phyloP scores from a whole-genome alignment of 2,797 vertebrate genomes.

The Orestias chungarensis region DNA sequence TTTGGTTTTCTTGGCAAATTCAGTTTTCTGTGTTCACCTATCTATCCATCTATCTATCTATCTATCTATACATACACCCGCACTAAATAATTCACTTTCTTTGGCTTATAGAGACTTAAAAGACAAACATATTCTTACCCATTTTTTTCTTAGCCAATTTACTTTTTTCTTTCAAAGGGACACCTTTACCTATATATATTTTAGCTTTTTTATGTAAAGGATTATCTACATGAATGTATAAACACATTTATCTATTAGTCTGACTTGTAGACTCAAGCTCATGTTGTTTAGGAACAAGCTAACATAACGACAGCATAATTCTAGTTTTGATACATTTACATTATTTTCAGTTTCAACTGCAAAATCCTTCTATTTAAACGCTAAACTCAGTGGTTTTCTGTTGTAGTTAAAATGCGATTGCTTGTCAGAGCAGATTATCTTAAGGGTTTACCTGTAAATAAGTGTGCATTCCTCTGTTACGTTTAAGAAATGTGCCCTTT shows the following conservation, averaged over 20 bases:
- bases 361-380: not conserved
- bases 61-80: too few relatives aligned
- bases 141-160: too few relatives aligned
- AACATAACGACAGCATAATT: too few relatives aligned
- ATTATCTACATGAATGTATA: too few relatives aligned
- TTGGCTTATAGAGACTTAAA: too few relatives aligned
- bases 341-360: slow-evolving; percentile 18
- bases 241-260: too few relatives aligned
- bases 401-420: slow-evolving; percentile 23
- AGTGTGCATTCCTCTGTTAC: slow-evolving; percentile 64
- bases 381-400: slow-evolving; percentile 11
- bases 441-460: slow-evolving; percentile 54
- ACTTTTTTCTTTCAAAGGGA: too few relatives aligned
- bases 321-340: not conserved
- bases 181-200: too few relatives aligned
- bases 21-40: not conserved
- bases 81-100: too few relatives aligned
- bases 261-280: not conserved
- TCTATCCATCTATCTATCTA: too few relatives aligned
- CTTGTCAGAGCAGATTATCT: slow-evolving; percentile 28
- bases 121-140: too few relatives aligned
- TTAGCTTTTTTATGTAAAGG: too few relatives aligned
- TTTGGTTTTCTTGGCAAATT: not conserved
- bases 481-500: slow-evolving; percentile 38
- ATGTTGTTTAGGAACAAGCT: not conserved